Evolutionary conservation across 2,888 invertebrate species (phyloP).

Genomic region (Eledone cirrhosa): DNA sequence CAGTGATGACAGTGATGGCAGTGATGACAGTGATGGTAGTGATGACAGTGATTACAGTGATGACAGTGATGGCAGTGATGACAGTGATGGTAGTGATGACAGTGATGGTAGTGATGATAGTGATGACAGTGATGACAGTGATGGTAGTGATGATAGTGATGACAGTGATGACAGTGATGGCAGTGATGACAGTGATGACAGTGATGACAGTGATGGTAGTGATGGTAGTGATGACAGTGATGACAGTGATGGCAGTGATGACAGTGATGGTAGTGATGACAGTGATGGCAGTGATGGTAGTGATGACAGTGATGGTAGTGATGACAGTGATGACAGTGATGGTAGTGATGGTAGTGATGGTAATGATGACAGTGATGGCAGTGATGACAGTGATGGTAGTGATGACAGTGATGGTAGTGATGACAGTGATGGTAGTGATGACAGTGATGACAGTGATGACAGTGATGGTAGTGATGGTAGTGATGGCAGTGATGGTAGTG

Average conservation of each 20-base stretch:
- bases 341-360: constrained; percentile 1
- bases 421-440: constrained; percentile 2
- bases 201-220: constrained; percentile 29
- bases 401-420: constrained; percentile 1
- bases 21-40: constrained; percentile 6
- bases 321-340: constrained; percentile 15
- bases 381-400: constrained; percentile 14
- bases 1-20: neutral
- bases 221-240: constrained; percentile 26
- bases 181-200: constrained; percentile 29
- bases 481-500: constrained; percentile 17
- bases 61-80: constrained; percentile 30
- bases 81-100: constrained; percentile 30
- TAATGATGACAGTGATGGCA: constrained; percentile 17
- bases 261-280: neutral
- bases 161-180: constrained; percentile 25
- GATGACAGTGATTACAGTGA: no score
- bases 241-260: constrained; percentile 22
- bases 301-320: neutral
- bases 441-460: neutral
- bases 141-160: constrained; percentile 5
- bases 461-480: neutral
- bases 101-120: constrained; percentile 30
- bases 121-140: neutral
- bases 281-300: constrained; percentile 8